These are phyloP conservation scores for Carcina quercana DNA, from an alignment of 2,888 invertebrate genomes.

Conservation along the genomic window DNA sequence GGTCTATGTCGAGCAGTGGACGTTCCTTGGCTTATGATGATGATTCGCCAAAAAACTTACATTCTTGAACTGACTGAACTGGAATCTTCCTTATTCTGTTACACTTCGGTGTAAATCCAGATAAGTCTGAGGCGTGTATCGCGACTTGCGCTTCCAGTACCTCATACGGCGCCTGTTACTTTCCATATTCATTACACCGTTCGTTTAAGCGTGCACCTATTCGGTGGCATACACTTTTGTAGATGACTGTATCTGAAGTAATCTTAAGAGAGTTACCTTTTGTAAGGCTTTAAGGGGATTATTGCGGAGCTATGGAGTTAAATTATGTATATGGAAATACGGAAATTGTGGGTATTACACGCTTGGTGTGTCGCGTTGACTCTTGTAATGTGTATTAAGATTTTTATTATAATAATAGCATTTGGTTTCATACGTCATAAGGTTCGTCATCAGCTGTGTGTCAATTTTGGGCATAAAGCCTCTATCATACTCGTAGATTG, in stretches of 20 bases:
- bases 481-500: too few relatives aligned
- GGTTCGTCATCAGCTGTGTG: too few relatives aligned
- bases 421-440: too few relatives aligned
- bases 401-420: too few relatives aligned
- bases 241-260: slow-evolving; percentile 18
- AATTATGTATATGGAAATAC: too few relatives aligned
- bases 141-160: slow-evolving; percentile 20
- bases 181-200: slow-evolving; percentile 43
- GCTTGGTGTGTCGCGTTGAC: too few relatives aligned
- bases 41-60: background rate
- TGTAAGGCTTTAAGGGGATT: background rate
- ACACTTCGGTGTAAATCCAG: slow-evolving; percentile 18
- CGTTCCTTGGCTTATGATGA: background rate
- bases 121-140: slow-evolving; percentile 15
- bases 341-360: too few relatives aligned
- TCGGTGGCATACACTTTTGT: slow-evolving; percentile 25
- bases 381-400: too few relatives aligned
- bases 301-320: background rate
- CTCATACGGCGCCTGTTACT: slow-evolving; percentile 27
- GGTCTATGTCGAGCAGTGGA: background rate
- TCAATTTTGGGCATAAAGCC: too few relatives aligned
- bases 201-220: slow-evolving; percentile 27
- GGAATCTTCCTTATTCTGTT: slow-evolving; percentile 5
- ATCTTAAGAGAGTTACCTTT: slow-evolving; percentile 5
- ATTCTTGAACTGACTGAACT: too few relatives aligned